These are phyloP conservation scores for Excalfactoria chinensis DNA, from an alignment of 2,113 vertebrate species.

Conservation along the genomic window DNA sequence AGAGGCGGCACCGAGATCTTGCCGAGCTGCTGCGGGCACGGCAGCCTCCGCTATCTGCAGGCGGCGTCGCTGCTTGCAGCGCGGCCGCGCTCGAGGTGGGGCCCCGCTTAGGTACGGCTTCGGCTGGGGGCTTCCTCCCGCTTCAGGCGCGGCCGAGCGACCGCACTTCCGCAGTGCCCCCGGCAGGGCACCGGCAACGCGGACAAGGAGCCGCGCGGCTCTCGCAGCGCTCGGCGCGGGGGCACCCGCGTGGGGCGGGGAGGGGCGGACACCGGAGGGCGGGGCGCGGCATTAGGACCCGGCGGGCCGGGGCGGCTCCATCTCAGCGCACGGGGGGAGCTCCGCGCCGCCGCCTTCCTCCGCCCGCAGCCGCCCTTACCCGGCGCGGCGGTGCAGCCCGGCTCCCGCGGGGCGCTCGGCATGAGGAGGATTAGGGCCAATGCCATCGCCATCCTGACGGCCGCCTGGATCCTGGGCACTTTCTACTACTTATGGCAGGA, in stretches of 20 bases:
- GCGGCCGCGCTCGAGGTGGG: background rate
- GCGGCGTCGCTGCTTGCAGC: background rate
- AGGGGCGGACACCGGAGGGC: constrained; percentile 33
- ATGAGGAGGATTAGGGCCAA: constrained; percentile 98
- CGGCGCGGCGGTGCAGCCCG: constrained; percentile 30
- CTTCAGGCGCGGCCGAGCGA: no score
- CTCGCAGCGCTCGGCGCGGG: background rate
- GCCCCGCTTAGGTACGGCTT: no score
- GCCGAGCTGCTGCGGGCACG: background rate
- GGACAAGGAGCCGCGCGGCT: no score
- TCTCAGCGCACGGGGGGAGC: background rate
- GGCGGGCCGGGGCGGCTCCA: constrained; percentile 21
- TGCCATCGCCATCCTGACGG: constrained; percentile 97
- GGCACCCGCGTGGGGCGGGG: background rate
- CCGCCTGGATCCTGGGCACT: constrained; percentile 97
- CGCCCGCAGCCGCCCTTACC: background rate
- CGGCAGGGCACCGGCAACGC: no score
- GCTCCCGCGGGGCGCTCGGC: constrained; percentile 77
- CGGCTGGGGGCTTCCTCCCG: no score
- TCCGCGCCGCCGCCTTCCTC: background rate
- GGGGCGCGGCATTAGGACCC: constrained; percentile 80
- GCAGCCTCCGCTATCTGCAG: background rate
- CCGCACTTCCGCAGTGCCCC: no score
- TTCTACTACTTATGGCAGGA: constrained; percentile 99
- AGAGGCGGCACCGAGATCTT: background rate